Percentiles rank a stretch among this genome's conserved stretches.
These are phyloP conservation scores for Halcyon badia DNA, from an alignment of 2,797 vertebrate genomes.

Conservation along the genomic window DNA sequence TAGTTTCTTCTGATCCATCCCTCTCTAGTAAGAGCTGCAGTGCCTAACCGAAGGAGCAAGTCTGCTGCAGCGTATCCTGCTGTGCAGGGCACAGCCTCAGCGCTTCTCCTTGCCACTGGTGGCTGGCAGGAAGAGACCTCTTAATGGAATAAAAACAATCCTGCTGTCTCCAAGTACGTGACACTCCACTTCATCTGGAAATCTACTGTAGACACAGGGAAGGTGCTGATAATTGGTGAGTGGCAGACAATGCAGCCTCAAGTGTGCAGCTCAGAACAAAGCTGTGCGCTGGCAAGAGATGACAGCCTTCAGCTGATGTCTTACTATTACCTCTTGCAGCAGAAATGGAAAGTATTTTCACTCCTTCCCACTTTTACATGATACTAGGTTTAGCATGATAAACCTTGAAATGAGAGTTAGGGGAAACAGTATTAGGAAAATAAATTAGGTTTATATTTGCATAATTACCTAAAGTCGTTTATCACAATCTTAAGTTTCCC, in stretches of 20 bases:
- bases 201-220: not conserved
- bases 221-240: not conserved
- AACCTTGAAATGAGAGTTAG: not conserved
- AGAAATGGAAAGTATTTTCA: not conserved
- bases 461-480: not conserved
- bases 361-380: not conserved
- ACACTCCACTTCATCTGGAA: not conserved
- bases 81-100: not conserved
- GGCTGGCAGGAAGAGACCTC: not conserved
- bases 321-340: not conserved
- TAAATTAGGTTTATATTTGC: not conserved
- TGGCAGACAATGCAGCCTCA: not conserved
- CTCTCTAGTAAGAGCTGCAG: not conserved
- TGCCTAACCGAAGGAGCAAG: not conserved
- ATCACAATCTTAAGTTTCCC: not conserved
- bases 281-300: not conserved
- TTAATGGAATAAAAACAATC: not conserved
- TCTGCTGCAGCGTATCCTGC: not conserved
- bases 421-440: not conserved
- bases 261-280: not conserved
- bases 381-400: not conserved
- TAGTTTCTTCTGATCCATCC: not conserved
- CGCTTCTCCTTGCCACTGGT: not conserved
- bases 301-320: conserved; percentile 1
- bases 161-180: not conserved